Conservation (phyloP, 2,797 vertebrate genomes). For the Anguilla pacifica region DNA sequence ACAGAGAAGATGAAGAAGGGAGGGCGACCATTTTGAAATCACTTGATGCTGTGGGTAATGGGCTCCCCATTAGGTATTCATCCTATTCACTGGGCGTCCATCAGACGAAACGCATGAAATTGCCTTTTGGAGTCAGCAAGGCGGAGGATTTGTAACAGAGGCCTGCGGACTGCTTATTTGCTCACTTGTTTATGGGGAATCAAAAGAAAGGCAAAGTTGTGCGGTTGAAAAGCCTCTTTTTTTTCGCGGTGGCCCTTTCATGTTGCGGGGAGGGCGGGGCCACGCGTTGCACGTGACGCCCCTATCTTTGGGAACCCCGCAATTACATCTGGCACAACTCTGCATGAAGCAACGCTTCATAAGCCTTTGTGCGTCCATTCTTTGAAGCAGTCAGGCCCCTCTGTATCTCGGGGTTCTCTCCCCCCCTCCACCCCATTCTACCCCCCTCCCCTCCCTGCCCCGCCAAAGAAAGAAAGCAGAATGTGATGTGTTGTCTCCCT, state of each 20-base stretch:
- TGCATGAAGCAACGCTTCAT: conserved; percentile 78
- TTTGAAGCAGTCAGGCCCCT: conserved; percentile 71
- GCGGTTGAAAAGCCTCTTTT: conserved; percentile 47
- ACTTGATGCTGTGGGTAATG: conserved; percentile 55
- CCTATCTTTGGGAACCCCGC: conserved; percentile 74
- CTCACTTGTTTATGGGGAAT: conserved; percentile 67
- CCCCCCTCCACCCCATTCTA: conserved; percentile 50
- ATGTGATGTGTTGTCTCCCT: conserved; percentile 77
- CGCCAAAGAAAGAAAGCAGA: conserved; percentile 74
- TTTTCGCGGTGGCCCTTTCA: conserved; percentile 63
- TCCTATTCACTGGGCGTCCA: conserved; percentile 53
- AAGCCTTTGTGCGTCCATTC: conserved; percentile 73
- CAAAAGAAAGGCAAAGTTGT: conserved; percentile 67
- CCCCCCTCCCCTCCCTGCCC: conserved; percentile 59
- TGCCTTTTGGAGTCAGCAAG: conserved; percentile 56
- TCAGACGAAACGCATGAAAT: conserved; percentile 59
- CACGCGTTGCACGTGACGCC: conserved; percentile 65
- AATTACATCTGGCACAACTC: conserved; percentile 83
- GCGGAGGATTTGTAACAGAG: conserved; percentile 57
- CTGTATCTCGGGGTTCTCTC: conserved; percentile 76
- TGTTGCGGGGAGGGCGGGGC: conserved; percentile 64
- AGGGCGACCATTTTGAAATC: conserved; percentile 51
- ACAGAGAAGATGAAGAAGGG: conserved; percentile 29
- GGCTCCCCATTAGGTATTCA: conserved; percentile 54
- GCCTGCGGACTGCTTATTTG: conserved; percentile 66